Conservation (phyloP, 64 coral and sea anemone genomes). For the Acropora yongei region DNA sequence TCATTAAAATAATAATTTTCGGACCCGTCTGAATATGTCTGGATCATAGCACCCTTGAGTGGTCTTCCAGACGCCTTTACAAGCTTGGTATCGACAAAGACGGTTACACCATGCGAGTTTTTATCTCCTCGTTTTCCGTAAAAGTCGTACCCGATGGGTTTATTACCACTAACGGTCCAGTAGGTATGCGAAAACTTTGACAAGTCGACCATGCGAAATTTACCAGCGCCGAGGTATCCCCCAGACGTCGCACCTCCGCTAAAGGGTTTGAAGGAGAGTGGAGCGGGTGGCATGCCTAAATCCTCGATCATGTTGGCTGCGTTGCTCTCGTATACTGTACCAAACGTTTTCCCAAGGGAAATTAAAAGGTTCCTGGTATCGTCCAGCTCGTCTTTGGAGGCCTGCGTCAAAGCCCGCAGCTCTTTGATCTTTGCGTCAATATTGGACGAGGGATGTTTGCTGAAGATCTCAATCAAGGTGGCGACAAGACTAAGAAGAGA, state of each 20-base stretch:
- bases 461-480: conserved; percentile 26
- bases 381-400: conserved; percentile 21
- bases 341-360: neutral
- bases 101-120: conserved; percentile 22
- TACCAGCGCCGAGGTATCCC: conserved; percentile 8
- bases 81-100: conserved; percentile 36
- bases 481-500: conserved; percentile 28
- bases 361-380: neutral
- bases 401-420: neutral
- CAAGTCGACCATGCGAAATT: conserved; percentile 21
- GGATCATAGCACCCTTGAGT: conserved; percentile 19
- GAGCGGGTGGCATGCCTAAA: conserved; percentile 3
- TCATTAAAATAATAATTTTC: conserved; percentile 26
- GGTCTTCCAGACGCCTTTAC: conserved; percentile 18
- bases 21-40: conserved; percentile 30
- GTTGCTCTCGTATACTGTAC: conserved; percentile 16
- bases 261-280: conserved; percentile 20
- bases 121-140: conserved; percentile 21
- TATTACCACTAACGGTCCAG: conserved; percentile 4
- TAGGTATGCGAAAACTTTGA: conserved; percentile 25
- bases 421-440: conserved; percentile 19
- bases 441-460: conserved; percentile 13
- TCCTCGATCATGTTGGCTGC: conserved; percentile 34
- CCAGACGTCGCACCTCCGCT: neutral
- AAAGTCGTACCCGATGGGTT: conserved; percentile 31